Conservation (phyloP, 2,888 invertebrate species). For the Macrostomum cliftonense region DNA sequence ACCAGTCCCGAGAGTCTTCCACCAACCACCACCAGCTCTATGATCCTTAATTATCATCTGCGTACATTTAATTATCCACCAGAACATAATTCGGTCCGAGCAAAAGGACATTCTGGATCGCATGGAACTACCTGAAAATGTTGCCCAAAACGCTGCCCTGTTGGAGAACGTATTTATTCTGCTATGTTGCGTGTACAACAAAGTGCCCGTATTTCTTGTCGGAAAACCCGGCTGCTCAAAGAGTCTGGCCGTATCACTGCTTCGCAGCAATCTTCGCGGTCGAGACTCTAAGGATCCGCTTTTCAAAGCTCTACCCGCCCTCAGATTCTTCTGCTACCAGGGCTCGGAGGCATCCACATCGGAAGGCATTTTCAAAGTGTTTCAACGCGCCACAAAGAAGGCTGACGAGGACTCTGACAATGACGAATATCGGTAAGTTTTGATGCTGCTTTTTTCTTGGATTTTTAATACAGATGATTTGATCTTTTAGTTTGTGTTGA, state of each 20-base stretch:
- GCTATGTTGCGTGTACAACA: slow-evolving; percentile 18
- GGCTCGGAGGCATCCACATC: slow-evolving; percentile 22
- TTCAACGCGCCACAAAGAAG: slow-evolving; percentile 18
- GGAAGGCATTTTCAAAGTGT: slow-evolving; percentile 20
- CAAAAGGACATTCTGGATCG: slow-evolving; percentile 16
- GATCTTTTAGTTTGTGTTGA: too few species aligned
- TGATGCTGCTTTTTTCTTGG: too few species aligned
- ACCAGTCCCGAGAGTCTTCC: too few species aligned
- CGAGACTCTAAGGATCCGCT: slow-evolving; percentile 17
- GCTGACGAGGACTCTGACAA: too few species aligned
- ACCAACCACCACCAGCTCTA: too few species aligned
- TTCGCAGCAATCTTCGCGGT: slow-evolving; percentile 18
- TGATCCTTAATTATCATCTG: too few species aligned
- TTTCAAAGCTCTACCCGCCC: slow-evolving; percentile 16
- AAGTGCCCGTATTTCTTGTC: slow-evolving; percentile 19
- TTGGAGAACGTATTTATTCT: slow-evolving; percentile 20
- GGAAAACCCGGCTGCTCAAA: slow-evolving; percentile 18
- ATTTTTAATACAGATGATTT: too few species aligned
- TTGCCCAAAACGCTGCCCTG: slow-evolving; percentile 18
- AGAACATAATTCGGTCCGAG: slow-evolving; percentile 13
- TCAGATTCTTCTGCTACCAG: slow-evolving; percentile 19
- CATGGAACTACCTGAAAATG: slow-evolving; percentile 18
- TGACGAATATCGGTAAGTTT: slow-evolving; percentile 11
- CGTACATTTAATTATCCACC: too few species aligned
- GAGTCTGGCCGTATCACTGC: slow-evolving; percentile 18